phyloP scores from a whole-genome alignment of 1,140 invertebrate species.

The Solenopsis fugax region DNA sequence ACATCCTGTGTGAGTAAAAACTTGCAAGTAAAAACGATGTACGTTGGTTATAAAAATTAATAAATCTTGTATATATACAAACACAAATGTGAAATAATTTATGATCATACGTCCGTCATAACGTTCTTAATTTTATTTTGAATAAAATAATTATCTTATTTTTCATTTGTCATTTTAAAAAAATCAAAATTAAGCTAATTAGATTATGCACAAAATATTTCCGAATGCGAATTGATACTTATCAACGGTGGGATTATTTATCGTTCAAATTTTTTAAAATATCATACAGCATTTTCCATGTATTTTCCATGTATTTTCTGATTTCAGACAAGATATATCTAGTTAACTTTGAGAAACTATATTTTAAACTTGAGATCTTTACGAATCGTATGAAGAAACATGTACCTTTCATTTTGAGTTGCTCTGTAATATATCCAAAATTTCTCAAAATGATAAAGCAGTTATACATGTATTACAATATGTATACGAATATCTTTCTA shows the following conservation, averaged over 20 bases:
- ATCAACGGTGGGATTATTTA: not conserved
- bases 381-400: not conserved
- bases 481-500: not conserved
- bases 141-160: not conserved
- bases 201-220: not conserved
- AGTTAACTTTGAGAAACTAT: not conserved
- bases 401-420: not conserved
- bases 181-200: slow-evolving; percentile 1
- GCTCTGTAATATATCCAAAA: not conserved
- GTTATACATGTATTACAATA: not conserved
- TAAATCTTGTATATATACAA: not conserved
- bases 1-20: not conserved
- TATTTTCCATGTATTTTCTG: not conserved
- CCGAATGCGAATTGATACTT: not conserved
- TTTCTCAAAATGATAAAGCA: not conserved
- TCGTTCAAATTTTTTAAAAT: not conserved
- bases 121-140: not conserved
- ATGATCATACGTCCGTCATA: not conserved
- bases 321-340: not conserved
- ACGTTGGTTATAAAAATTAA: not conserved
- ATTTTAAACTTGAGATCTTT: not conserved
- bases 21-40: not conserved
- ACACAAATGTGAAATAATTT: not conserved
- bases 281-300: not conserved
- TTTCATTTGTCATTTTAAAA: not conserved